phyloP scores from a whole-genome alignment of 2,797 vertebrate genomes.

The Enteromius unitaeniatus region DNA sequence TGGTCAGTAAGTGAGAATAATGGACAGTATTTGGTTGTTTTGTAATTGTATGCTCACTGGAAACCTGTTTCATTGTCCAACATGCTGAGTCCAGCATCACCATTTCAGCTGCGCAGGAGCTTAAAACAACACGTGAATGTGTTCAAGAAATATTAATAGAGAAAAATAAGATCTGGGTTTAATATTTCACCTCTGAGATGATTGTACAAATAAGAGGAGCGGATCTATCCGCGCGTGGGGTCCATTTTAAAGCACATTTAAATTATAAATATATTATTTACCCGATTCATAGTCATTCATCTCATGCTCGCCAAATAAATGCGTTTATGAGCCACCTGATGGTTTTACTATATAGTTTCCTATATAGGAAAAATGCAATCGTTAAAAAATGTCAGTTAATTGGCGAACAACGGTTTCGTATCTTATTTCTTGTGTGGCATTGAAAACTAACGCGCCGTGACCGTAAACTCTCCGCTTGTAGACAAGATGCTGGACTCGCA shows the following conservation, averaged over 20 bases:
- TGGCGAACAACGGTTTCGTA: constrained; percentile 30
- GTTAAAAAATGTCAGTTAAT: constrained; percentile 20
- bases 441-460: constrained; percentile 54
- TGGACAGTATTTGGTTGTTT: constrained; percentile 27
- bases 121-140: not conserved
- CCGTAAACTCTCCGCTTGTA: constrained; percentile 61
- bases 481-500: constrained; percentile 66
- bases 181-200: not conserved
- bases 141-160: not conserved
- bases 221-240: constrained; percentile 1
- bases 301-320: not conserved
- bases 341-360: constrained; percentile 6
- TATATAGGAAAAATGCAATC: not conserved
- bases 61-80: constrained; percentile 74
- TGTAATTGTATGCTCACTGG: constrained; percentile 25
- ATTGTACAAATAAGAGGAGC: constrained; percentile 21
- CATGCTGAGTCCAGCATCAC: constrained; percentile 61
- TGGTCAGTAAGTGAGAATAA: constrained; percentile 64
- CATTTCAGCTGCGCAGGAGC: constrained; percentile 12
- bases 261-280: not conserved
- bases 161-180: not conserved
- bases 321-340: constrained; percentile 1
- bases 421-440: constrained; percentile 44
- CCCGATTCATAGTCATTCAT: not conserved
- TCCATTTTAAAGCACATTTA: not conserved